These are phyloP conservation scores for Ia io DNA, from an alignment of 2,113 vertebrate genomes.

Conservation along the genomic window DNA sequence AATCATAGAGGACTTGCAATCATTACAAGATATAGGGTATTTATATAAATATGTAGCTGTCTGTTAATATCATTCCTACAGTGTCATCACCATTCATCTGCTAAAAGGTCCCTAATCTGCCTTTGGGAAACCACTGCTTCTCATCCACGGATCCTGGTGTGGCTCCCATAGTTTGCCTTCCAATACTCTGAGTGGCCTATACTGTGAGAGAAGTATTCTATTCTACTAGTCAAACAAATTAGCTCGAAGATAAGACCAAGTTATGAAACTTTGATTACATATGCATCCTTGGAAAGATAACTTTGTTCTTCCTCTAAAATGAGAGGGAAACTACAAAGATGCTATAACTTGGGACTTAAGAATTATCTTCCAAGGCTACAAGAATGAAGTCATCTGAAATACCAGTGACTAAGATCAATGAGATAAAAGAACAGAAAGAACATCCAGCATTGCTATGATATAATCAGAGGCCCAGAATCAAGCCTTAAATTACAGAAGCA, in stretches of 20 bases:
- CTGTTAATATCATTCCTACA: background rate
- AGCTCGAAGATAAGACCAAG: background rate
- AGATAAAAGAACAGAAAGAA: constrained; percentile 19
- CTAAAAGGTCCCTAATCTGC: background rate
- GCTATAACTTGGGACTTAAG: background rate
- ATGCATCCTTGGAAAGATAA: background rate
- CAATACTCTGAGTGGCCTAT: background rate
- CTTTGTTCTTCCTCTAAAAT: background rate
- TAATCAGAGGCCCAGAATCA: background rate
- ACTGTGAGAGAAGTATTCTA: background rate
- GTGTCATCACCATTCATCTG: background rate
- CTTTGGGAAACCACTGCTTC: background rate
- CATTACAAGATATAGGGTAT: background rate
- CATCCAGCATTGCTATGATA: background rate
- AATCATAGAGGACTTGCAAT: background rate
- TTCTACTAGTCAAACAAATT: background rate
- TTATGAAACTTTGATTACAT: background rate
- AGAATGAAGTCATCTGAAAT: constrained; percentile 49
- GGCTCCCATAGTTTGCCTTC: background rate
- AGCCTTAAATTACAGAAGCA: background rate
- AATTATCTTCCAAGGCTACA: background rate
- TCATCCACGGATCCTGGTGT: background rate
- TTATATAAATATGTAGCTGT: background rate
- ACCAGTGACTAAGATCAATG: background rate
- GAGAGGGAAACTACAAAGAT: background rate